Percentiles rank a stretch among this genome's conserved stretches.
These are phyloP conservation scores for Vanessa atalanta DNA, from an alignment of 1,140 invertebrate species.

Conservation along the genomic window DNA sequence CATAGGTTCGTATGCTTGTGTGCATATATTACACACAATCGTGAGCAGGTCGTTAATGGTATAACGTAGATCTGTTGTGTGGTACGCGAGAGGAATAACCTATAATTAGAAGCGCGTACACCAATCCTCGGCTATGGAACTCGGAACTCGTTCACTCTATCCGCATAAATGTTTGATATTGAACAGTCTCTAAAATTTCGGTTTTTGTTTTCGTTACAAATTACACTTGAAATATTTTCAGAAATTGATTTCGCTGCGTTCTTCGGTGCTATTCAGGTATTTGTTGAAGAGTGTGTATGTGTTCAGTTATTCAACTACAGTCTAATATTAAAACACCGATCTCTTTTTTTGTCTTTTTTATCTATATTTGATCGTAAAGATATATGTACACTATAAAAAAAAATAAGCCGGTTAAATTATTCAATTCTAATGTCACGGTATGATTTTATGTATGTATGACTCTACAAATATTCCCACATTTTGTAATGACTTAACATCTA, in stretches of 20 bases:
- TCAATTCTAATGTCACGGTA: too few relatives aligned
- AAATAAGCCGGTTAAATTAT: too few relatives aligned
- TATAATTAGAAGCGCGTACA: slow-evolving; percentile 76
- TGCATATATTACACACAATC: slow-evolving; percentile 37
- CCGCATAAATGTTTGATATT: slow-evolving; percentile 43
- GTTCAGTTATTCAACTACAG: too few relatives aligned
- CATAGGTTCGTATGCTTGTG: slow-evolving; percentile 14
- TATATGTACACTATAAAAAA: too few relatives aligned
- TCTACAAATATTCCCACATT: background rate
- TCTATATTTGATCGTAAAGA: too few relatives aligned
- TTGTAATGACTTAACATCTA: background rate
- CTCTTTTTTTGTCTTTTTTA: too few relatives aligned
- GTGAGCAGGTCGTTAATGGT: slow-evolving; percentile 69
- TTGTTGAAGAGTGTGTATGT: background rate
- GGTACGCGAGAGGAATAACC: slow-evolving; percentile 72
- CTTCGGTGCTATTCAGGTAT: background rate
- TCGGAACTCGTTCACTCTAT: slow-evolving; percentile 56
- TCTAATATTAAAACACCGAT: too few relatives aligned
- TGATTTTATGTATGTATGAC: background rate
- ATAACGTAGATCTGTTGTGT: slow-evolving; percentile 64
- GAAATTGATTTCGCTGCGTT: background rate
- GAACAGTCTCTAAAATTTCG: slow-evolving; percentile 24
- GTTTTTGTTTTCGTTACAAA: slow-evolving; percentile 25
- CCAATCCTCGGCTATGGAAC: slow-evolving; percentile 60
- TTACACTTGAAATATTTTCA: slow-evolving; percentile 17